phyloP scores from a whole-genome alignment of 1,140 invertebrate genomes.

The Drosophila lacertosa region DNA sequence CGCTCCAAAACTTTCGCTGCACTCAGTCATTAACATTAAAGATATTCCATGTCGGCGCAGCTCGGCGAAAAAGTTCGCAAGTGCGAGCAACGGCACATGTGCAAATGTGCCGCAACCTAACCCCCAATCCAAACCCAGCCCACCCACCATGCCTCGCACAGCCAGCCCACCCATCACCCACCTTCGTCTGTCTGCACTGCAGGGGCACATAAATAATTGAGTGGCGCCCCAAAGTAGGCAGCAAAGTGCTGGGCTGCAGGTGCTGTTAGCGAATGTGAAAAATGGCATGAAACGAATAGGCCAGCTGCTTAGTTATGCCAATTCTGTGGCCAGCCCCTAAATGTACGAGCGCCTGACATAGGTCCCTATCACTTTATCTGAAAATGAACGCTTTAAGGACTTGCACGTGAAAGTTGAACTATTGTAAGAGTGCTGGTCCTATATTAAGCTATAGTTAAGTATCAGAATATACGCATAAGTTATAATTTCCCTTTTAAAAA shows the following conservation, averaged over 20 bases:
- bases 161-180: constrained; percentile 1
- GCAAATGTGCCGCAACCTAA: constrained; percentile 19
- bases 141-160: too few species aligned
- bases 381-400: neutral
- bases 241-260: constrained; percentile 68
- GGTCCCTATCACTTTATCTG: neutral
- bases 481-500: too few species aligned
- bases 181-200: constrained; percentile 46
- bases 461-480: too few species aligned
- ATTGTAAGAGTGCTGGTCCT: too few species aligned
- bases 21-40: constrained; percentile 78
- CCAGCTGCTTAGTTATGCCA: constrained; percentile 59
- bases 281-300: constrained; percentile 2
- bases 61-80: constrained; percentile 32
- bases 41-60: constrained; percentile 59
- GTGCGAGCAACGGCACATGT: constrained; percentile 26
- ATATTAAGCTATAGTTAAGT: too few species aligned
- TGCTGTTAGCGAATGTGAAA: constrained; percentile 43
- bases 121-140: neutral
- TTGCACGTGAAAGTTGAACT: too few species aligned
- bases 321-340: constrained; percentile 34
- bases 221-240: constrained; percentile 74
- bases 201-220: constrained; percentile 79
- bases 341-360: constrained; percentile 3
- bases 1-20: constrained; percentile 65